A percentile compares a stretch with the other conserved stretches of the same genome.
phyloP scores from a whole-genome alignment of 2,888 invertebrate genomes.

The Drosophila antonietae region DNA sequence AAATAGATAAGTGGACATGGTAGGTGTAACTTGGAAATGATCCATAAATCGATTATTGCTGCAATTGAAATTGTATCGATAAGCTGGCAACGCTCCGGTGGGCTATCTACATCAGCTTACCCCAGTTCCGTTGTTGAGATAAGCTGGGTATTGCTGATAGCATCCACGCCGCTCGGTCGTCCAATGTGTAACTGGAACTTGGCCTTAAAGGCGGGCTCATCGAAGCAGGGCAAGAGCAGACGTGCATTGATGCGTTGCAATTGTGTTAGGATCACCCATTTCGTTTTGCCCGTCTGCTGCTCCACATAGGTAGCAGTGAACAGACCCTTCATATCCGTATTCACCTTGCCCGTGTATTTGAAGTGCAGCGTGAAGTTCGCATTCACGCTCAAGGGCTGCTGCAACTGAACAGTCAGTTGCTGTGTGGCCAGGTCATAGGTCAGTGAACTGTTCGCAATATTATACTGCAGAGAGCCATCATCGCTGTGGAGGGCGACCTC shows the following conservation, averaged over 20 bases:
- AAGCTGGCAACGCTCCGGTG: not conserved
- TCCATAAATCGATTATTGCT: constrained; percentile 67
- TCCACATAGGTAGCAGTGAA: constrained; percentile 74
- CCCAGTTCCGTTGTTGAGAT: constrained; percentile 41
- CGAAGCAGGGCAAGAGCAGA: constrained; percentile 90
- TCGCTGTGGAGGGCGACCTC: constrained; percentile 43
- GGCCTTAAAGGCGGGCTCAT: constrained; percentile 90
- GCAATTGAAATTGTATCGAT: constrained; percentile 18
- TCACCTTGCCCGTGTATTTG: constrained; percentile 85
- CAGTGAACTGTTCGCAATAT: constrained; percentile 29
- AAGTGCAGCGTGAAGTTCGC: constrained; percentile 85
- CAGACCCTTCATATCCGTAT: constrained; percentile 78
- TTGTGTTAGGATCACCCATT: constrained; percentile 87
- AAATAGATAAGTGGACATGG: constrained; percentile 93
- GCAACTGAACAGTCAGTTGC: constrained; percentile 85
- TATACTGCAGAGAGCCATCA: constrained; percentile 24
- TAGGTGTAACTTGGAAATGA: constrained; percentile 83
- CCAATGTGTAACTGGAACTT: constrained; percentile 87
- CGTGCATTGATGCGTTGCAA: constrained; percentile 88
- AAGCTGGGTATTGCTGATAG: constrained; percentile 80
- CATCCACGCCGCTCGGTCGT: constrained; percentile 83
- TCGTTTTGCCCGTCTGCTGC: constrained; percentile 44
- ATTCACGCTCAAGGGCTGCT: constrained; percentile 74
- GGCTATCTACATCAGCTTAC: constrained; percentile 43
- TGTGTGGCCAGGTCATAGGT: constrained; percentile 76